Evolutionary conservation across 2,888 invertebrate species (phyloP), one percentile per base, ranked within the genome.

Genomic region (Salpingus planirostris): DNA sequence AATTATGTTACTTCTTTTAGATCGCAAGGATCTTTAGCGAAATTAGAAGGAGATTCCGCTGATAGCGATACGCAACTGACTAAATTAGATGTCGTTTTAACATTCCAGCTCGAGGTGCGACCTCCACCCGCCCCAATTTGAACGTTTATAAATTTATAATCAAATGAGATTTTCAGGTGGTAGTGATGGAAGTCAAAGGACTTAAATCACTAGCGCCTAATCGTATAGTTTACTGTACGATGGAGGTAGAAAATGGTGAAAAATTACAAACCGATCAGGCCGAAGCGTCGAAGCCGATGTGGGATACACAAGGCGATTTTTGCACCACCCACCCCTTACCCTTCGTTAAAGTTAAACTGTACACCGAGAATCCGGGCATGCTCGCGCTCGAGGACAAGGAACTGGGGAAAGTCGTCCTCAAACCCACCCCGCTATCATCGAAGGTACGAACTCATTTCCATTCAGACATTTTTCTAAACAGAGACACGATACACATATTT

Each of bases 251-350:
- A 67, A 96, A 93, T 40, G 95, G 96, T 24, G 95, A 96, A 60
- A 98, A 98, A 65, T 73, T 98, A 39, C 97, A 98, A 69, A 98
- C 98, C 2, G 98, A 97, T 68, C 97, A 97, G 68, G 97, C 97
- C 1, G 97, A 98, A 69, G 97, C 97, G 13, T 93, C 95, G 2
- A 97, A 96, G 66, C 97, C 98, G 29, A 90, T 91, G 91, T 98
- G 98, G 98, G 98, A 98, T 60, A 98, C 97, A 1, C 97, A 97
- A 73, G 98, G 96, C 31, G 98, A 99, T 68, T 99, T 98, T 67
- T 89, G 92, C 48, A 98, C 97, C 31, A 93, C 91, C 39, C 93
- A 97, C 63, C 91, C 97, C 1, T 71, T 98, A 41, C 98, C 98
- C 24, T 80, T 88, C 11, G 96, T 99, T 10, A 99, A 98, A 73